Percentiles rank a stretch among this genome's conserved stretches.
Conservation (phyloP, 2,113 vertebrate species). For the Alligator mississippiensis region DNA sequence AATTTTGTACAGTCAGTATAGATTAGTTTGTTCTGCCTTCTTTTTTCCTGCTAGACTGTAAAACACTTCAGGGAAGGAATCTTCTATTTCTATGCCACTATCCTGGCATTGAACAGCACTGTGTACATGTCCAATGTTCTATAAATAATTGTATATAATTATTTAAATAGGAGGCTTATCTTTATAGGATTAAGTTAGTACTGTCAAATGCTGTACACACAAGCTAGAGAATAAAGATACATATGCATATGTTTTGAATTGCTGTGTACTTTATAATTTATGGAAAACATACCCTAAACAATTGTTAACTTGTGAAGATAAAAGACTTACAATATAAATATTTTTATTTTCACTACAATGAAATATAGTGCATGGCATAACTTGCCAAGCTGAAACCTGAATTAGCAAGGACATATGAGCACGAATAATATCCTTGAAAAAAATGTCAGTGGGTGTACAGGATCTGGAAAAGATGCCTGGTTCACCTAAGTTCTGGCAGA, state of each 20-base stretch:
- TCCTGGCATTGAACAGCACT: not conserved
- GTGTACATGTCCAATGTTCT: not conserved
- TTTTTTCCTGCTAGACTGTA: not conserved
- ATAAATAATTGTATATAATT: not conserved
- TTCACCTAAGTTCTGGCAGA: no score
- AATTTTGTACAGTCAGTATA: not conserved
- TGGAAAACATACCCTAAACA: not conserved
- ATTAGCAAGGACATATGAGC: not conserved
- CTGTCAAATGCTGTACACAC: not conserved
- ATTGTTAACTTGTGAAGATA: not conserved
- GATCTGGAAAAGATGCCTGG: no score
- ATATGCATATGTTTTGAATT: fast-evolving
- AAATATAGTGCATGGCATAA: not conserved
- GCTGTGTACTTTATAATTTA: not conserved
- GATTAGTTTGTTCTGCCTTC: not conserved
- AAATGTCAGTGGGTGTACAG: no score
- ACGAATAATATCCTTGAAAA: not conserved
- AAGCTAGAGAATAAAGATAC: not conserved
- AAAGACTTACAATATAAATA: not conserved
- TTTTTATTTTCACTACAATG: not conserved
- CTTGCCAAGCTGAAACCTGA: not conserved
- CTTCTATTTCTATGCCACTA: not conserved
- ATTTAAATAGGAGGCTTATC: not conserved
- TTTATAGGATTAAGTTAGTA: not conserved
- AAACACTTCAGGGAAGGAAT: not conserved